These are phyloP conservation scores for Siniperca scherzeri DNA, from an alignment of 2,797 vertebrate species.

Conservation along the genomic window DNA sequence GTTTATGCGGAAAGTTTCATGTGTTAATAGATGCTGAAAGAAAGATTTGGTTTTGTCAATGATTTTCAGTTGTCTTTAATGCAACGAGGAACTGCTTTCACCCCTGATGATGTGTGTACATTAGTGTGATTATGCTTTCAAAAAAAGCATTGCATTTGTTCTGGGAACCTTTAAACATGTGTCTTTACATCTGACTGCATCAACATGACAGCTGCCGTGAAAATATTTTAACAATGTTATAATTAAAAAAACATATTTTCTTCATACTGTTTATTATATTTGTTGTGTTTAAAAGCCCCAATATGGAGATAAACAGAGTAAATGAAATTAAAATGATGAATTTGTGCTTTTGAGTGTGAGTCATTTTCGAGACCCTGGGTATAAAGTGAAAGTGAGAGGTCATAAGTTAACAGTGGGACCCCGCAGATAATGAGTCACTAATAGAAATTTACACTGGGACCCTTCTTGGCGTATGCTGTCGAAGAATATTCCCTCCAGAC, in stretches of 20 bases:
- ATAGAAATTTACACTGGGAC: conserved; percentile 8
- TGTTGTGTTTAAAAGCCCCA: neutral
- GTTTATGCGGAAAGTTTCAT: conserved; percentile 51
- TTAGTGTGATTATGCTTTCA: neutral
- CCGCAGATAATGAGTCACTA: conserved; percentile 27
- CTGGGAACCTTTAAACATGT: neutral
- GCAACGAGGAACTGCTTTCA: neutral
- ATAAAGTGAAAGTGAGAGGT: conserved; percentile 73
- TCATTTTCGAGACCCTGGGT: conserved; percentile 64
- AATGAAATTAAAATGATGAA: neutral
- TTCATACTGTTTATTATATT: conserved; percentile 6
- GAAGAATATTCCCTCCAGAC: conserved; percentile 55
- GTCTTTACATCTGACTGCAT: conserved; percentile 19
- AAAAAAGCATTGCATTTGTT: conserved; percentile 11
- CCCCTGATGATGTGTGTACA: neutral
- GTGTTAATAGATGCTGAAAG: conserved; percentile 22
- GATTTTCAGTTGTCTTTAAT: conserved; percentile 17
- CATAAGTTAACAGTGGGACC: conserved; percentile 25
- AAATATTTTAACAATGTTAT: neutral
- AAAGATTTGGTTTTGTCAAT: conserved; percentile 24
- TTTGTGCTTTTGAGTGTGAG: conserved; percentile 31
- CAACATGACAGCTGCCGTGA: neutral
- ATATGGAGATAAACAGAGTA: neutral
- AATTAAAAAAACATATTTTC: conserved; percentile 17
- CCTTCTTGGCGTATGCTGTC: conserved; percentile 55